phyloP scores from a whole-genome alignment of 2,113 vertebrate species.

The Ceyx melanurus region DNA sequence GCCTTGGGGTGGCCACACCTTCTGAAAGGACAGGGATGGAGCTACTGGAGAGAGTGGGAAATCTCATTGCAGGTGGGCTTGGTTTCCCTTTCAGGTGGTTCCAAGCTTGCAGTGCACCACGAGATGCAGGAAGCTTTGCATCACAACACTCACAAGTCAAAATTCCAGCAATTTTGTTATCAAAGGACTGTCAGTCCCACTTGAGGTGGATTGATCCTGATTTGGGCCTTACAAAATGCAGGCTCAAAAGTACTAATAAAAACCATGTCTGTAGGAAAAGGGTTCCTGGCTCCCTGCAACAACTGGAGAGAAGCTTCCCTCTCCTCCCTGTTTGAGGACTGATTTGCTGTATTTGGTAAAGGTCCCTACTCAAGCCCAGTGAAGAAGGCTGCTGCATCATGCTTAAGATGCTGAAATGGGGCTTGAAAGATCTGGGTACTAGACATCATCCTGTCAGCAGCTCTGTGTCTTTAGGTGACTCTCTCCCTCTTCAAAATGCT shows the following conservation, averaged over 20 bases:
- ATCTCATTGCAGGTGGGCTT: neutral
- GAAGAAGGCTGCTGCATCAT: neutral
- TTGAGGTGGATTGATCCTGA: neutral
- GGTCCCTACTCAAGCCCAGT: neutral
- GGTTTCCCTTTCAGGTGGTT: neutral
- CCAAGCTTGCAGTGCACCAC: fast-evolving
- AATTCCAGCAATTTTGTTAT: neutral
- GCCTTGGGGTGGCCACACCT: neutral
- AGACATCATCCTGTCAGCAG: neutral
- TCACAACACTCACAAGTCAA: neutral
- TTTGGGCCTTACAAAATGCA: neutral
- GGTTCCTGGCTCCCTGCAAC: neutral
- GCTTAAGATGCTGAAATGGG: neutral
- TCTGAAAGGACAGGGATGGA: neutral
- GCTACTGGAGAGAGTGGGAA: neutral
- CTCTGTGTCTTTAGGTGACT: neutral
- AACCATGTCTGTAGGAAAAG: neutral
- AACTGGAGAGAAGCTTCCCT: neutral
- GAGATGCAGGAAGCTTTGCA: neutral
- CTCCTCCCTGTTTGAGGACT: neutral
- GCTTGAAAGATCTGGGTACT: neutral
- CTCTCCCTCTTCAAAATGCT: neutral
- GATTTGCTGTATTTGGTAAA: neutral
- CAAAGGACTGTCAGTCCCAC: neutral
- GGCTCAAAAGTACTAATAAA: neutral